These are phyloP conservation scores for Phymatocera aterrima DNA, from an alignment of 2,888 invertebrate genomes.

Conservation along the genomic window DNA sequence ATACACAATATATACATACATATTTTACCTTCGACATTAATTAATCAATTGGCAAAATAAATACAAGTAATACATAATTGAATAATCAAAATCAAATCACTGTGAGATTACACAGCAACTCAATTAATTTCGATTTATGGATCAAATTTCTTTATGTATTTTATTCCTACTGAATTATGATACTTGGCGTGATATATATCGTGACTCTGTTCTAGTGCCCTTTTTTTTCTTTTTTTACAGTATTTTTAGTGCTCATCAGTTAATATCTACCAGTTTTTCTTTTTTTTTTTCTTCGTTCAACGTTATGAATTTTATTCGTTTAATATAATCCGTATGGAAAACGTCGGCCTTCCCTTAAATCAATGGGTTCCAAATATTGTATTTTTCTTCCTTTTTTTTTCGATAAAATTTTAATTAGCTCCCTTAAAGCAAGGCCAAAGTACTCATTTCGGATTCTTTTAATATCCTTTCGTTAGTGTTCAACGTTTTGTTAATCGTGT, in stretches of 20 bases:
- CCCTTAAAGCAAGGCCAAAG: conserved; percentile 73
- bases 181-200: conserved; percentile 1
- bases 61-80: conserved; percentile 27
- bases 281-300: background rate
- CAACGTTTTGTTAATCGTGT: conserved; percentile 10
- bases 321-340: conserved; percentile 63
- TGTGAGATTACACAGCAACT: no score
- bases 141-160: background rate
- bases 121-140: conserved; percentile 8
- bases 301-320: background rate
- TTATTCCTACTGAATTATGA: background rate
- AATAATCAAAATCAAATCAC: no score
- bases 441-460: conserved; percentile 65
- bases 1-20: no score
- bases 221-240: background rate
- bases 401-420: conserved; percentile 45
- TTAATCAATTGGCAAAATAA: conserved; percentile 10
- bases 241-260: conserved; percentile 17
- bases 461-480: conserved; percentile 37
- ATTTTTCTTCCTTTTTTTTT: conserved; percentile 24
- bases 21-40: conserved; percentile 38
- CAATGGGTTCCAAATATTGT: conserved; percentile 39
- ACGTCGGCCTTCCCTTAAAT: conserved; percentile 73
- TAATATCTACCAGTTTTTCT: conserved; percentile 25
- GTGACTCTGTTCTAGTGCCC: background rate